These are phyloP conservation scores for Threskiornis aethiopicus DNA, from an alignment of 2,797 vertebrate genomes.

Conservation along the genomic window DNA sequence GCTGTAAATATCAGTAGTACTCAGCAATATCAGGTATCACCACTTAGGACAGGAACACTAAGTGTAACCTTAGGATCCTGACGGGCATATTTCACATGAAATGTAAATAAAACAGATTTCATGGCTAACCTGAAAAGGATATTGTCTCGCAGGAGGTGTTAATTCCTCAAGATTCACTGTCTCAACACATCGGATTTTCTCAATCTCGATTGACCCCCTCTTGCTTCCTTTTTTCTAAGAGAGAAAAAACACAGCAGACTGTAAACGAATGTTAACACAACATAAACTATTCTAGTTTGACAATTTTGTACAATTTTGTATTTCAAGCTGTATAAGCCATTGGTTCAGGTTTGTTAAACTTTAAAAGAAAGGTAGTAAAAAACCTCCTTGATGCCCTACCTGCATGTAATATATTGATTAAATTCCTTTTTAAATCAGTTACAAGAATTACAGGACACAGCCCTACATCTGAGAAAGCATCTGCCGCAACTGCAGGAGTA, in stretches of 20 bases:
- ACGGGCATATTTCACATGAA: not conserved
- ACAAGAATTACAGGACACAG: not conserved
- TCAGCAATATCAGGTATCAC: not conserved
- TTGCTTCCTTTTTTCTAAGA: slow-evolving; percentile 69
- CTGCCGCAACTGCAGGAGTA: not conserved
- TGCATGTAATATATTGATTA: not conserved
- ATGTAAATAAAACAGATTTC: not conserved
- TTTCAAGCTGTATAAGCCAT: not conserved
- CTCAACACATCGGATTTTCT: slow-evolving; percentile 69
- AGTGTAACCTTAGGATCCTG: not conserved
- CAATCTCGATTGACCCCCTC: slow-evolving; percentile 54
- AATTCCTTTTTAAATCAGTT: not conserved
- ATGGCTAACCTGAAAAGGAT: slow-evolving; percentile 71
- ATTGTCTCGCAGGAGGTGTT: slow-evolving; percentile 57
- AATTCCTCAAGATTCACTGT: slow-evolving; percentile 66
- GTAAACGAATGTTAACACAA: not conserved
- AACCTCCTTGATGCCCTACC: not conserved
- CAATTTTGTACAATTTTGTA: not conserved
- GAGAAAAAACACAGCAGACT: not conserved
- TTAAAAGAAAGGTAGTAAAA: not conserved
- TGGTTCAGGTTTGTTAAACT: not conserved
- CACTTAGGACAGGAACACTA: not conserved
- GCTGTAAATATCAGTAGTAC: not conserved
- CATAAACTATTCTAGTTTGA: not conserved
- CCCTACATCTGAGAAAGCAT: not conserved